These are phyloP conservation scores for Dicyrtomina minuta DNA, from an alignment of 2,888 invertebrate species.

Conservation along the genomic window DNA sequence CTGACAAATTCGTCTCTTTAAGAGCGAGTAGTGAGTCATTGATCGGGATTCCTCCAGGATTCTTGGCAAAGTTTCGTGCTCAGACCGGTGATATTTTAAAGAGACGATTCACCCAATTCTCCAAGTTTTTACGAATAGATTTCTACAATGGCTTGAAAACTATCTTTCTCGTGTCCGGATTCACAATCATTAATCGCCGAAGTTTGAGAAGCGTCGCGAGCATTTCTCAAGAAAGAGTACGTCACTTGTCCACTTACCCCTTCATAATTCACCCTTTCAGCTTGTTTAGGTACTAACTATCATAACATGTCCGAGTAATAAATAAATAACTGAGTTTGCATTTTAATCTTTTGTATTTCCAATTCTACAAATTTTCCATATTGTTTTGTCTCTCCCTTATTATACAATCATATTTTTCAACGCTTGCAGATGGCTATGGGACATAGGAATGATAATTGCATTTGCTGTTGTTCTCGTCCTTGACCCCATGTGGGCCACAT, in stretches of 20 bases:
- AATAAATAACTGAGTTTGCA: no score
- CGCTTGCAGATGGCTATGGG: constrained; percentile 20
- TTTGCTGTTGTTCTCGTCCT: background rate
- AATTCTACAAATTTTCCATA: no score
- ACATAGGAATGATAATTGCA: constrained; percentile 6
- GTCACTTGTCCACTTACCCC: constrained; percentile 23
- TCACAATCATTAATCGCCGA: constrained; percentile 21
- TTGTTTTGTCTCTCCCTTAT: no score
- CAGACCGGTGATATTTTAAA: no score
- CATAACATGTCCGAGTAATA: background rate
- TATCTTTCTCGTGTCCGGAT: constrained; percentile 26
- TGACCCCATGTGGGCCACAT: constrained; percentile 2
- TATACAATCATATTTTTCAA: no score
- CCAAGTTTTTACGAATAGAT: background rate
- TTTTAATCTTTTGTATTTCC: no score
- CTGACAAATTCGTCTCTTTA: background rate
- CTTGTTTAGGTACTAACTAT: constrained; percentile 11
- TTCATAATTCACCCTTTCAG: constrained; percentile 34
- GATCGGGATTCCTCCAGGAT: background rate
- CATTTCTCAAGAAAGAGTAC: constrained; percentile 19
- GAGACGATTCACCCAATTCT: background rate
- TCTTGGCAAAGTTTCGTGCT: background rate
- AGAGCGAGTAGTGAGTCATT: background rate
- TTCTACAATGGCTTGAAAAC: constrained; percentile 8
- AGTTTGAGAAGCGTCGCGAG: constrained; percentile 10